These are phyloP conservation scores for Strix aluco DNA, from an alignment of 2,113 vertebrate genomes.

Conservation along the genomic window DNA sequence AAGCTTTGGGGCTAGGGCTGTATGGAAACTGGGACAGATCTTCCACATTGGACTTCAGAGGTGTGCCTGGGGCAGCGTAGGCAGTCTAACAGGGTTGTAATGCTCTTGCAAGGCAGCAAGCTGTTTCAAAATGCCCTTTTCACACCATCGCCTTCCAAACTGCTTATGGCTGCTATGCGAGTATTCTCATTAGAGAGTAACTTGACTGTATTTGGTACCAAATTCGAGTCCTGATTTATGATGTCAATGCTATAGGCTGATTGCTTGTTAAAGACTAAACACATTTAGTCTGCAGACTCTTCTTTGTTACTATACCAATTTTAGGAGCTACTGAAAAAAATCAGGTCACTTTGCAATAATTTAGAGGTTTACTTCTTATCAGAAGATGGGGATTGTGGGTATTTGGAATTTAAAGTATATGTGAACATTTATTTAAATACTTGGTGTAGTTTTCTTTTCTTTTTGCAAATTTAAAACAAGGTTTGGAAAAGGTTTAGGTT, in stretches of 20 bases:
- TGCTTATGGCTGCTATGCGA: accelerated
- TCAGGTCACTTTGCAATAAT: not conserved
- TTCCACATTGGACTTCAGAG: not conserved
- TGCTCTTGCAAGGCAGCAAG: not conserved
- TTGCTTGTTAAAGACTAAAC: not conserved
- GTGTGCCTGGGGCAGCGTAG: accelerated
- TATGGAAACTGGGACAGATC: not conserved
- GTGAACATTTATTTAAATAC: not conserved
- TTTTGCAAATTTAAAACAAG: not conserved
- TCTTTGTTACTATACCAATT: not conserved
- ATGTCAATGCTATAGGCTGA: not conserved
- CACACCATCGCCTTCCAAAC: not conserved
- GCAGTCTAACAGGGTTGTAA: not conserved
- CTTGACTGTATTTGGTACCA: not conserved
- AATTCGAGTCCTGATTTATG: not conserved
- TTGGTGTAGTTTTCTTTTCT: not conserved
- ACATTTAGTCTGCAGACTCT: not conserved
- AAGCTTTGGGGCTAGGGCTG: not conserved
- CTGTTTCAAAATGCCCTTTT: not conserved
- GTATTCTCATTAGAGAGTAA: not conserved
- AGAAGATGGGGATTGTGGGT: not conserved
- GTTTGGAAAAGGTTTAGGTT: not conserved
- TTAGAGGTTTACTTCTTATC: not conserved
- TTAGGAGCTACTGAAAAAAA: not conserved
- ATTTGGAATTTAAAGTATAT: not conserved